These are phyloP conservation scores for Zosterops japonicus DNA, from an alignment of 2,113 vertebrate species.

Conservation along the genomic window DNA sequence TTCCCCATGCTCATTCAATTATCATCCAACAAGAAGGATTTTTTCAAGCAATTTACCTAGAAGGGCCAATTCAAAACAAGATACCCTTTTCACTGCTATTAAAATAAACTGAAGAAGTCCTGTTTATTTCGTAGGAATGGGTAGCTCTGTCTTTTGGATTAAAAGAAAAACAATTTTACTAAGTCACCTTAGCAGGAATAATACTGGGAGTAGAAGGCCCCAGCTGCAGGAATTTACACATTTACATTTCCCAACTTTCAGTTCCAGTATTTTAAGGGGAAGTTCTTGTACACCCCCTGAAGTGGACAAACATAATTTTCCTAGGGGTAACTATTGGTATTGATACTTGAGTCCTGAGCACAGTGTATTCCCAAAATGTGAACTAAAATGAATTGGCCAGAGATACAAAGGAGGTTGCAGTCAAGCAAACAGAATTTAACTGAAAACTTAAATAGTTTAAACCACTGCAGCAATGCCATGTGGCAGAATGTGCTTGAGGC, in stretches of 20 bases:
- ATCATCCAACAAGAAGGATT: conserved; percentile 33
- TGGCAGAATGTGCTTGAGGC: not conserved
- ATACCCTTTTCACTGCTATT: not conserved
- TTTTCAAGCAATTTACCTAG: conserved; percentile 31
- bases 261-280: not conserved
- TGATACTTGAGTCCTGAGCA: not conserved
- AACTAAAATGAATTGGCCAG: not conserved
- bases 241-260: not conserved
- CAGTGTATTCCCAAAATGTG: not conserved
- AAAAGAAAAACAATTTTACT: not conserved
- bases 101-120: not conserved
- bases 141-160: not conserved
- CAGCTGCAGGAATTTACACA: not conserved
- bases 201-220: not conserved
- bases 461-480: not conserved
- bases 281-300: not conserved
- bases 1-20: conserved; percentile 48
- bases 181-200: not conserved
- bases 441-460: not conserved
- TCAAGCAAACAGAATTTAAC: not conserved
- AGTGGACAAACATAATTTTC: not conserved
- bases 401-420: not conserved
- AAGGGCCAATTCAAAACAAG: not conserved
- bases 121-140: not conserved
- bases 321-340: not conserved